Evolutionary conservation across 2,113 vertebrate species (phyloP).

Genomic region (Anguilla rostrata): DNA sequence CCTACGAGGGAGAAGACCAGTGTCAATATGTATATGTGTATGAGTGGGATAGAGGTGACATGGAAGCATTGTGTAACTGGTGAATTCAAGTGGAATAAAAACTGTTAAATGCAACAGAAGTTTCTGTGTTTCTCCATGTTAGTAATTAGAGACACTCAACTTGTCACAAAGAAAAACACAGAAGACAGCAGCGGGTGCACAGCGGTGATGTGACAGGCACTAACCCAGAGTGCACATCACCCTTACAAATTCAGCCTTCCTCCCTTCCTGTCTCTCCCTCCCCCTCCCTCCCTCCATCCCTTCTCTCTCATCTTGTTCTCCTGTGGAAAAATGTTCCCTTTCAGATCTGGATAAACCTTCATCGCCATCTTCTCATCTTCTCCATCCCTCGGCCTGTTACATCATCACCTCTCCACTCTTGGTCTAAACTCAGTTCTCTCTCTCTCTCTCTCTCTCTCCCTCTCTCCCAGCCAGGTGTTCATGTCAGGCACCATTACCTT

Average conservation of each 20-base stretch:
- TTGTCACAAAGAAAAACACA: background rate
- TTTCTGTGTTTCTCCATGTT: too few species aligned
- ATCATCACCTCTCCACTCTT: background rate
- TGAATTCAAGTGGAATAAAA: too few species aligned
- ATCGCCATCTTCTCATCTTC: constrained; percentile 2
- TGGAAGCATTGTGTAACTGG: too few species aligned
- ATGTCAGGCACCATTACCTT: background rate
- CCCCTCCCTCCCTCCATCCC: background rate
- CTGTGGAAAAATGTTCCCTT: background rate
- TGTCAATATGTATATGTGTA: too few species aligned
- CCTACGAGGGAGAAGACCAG: too few species aligned
- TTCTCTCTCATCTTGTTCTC: background rate
- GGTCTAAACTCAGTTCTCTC: background rate
- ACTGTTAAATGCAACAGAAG: too few species aligned
- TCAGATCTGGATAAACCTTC: background rate
- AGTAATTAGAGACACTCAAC: background rate
- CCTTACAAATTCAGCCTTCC: background rate
- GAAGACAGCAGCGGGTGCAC: background rate
- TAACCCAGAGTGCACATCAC: background rate
- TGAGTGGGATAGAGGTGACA: too few species aligned
- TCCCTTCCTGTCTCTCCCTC: background rate
- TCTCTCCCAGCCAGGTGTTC: background rate
- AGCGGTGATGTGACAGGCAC: background rate
- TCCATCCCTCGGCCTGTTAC: background rate
- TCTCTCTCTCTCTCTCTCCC: background rate